Evolutionary conservation across 2,888 invertebrate genomes (phyloP).

Genomic region (Agyllia agylla): DNA sequence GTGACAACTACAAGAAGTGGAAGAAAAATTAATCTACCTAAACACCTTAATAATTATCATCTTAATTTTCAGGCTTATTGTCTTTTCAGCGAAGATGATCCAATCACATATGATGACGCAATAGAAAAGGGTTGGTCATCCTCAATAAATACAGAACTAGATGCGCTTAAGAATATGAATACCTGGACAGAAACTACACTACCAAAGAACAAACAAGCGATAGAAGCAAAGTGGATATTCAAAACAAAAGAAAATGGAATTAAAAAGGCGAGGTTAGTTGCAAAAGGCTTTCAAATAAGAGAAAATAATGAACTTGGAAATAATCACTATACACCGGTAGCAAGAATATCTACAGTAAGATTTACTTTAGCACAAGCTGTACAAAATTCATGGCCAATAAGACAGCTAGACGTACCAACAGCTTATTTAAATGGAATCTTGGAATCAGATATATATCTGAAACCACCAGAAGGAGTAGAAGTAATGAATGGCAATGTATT

Average conservation of each 20-base stretch:
- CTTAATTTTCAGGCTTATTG: neutral
- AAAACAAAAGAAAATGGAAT: neutral
- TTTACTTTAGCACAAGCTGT: neutral
- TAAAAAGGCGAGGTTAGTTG: neutral
- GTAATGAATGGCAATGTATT: neutral
- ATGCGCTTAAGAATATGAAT: neutral
- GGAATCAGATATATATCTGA: neutral
- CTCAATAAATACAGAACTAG: neutral
- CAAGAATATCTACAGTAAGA: neutral
- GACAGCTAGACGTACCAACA: neutral
- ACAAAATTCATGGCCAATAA: neutral
- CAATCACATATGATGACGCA: neutral
- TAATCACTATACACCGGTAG: neutral
- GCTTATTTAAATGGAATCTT: neutral
- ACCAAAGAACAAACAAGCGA: neutral
- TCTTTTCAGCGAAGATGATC: neutral
- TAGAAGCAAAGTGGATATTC: neutral
- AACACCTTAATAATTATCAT: neutral
- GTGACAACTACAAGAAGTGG: neutral
- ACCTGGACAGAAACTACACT: neutral
- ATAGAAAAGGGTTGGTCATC: neutral
- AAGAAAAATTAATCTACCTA: neutral
- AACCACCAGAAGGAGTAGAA: neutral
- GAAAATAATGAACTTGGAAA: neutral
- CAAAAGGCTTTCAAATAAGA: neutral